A percentile compares a stretch with the other conserved stretches of the same genome.
phyloP scores from a whole-genome alignment of 1,140 invertebrate species.

The Phenacoccus solenopsis region DNA sequence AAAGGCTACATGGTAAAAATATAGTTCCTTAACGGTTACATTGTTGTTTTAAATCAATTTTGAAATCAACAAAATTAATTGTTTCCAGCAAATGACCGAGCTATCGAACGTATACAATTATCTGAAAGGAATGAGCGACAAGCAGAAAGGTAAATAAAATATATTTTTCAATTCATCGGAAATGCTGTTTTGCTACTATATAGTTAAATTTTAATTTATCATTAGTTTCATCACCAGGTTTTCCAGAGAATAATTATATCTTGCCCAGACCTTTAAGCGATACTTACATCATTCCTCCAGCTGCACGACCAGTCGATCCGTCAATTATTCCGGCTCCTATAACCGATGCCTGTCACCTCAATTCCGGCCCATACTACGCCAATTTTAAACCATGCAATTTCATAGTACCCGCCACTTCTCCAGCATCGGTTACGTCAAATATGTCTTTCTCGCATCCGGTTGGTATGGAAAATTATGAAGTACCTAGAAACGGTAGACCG shows the following conservation, averaged over 20 bases:
- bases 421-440: not conserved
- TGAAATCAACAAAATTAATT: conserved; percentile 4
- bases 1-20: conserved; percentile 54
- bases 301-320: conserved; percentile 35
- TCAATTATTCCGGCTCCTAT: not conserved
- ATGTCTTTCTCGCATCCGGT: not conserved
- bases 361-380: not conserved
- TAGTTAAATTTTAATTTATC: not conserved
- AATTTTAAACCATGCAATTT: not conserved
- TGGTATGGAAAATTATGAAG: not conserved
- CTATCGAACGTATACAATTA: conserved; percentile 70
- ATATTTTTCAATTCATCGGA: not conserved
- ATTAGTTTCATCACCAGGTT: conserved; percentile 22
- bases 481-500: conserved; percentile 20
- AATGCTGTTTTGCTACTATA: not conserved
- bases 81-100: conserved; percentile 53
- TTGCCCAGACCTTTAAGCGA: conserved; percentile 39
- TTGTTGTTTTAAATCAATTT: too few relatives aligned
- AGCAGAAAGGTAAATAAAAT: conserved; percentile 1
- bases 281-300: conserved; percentile 39
- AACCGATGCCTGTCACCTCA: conserved; percentile 12
- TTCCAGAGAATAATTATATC: conserved; percentile 39
- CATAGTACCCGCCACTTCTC: not conserved
- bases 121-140: conserved; percentile 59
- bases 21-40: too few relatives aligned